A percentile compares a stretch with the other conserved stretches of the same genome.
These are phyloP conservation scores for Pocillopora verrucosa DNA, from an alignment of 64 coral and sea anemone species.

Conservation along the genomic window DNA sequence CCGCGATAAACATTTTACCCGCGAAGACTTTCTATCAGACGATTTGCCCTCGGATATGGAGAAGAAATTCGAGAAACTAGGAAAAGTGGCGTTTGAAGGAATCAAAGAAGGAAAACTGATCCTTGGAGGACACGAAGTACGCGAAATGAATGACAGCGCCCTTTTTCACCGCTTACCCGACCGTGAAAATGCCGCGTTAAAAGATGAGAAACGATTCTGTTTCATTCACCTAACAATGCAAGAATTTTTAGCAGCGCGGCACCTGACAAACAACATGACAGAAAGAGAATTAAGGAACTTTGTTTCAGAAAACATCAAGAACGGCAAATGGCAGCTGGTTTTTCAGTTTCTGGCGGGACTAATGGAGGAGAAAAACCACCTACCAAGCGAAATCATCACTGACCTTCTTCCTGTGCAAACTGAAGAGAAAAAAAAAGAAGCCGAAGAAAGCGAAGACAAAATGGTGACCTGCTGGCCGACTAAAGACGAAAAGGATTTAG, in stretches of 20 bases:
- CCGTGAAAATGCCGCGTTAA: too few species aligned
- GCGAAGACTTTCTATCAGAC: neutral
- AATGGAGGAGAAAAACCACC: neutral
- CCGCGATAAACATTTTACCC: neutral
- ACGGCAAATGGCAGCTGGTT: conserved; percentile 49
- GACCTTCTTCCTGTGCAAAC: neutral
- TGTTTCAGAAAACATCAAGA: neutral
- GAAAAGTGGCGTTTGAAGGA: conserved; percentile 47
- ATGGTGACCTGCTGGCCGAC: too few species aligned
- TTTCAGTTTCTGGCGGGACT: conserved; percentile 59
- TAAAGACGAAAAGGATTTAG: too few species aligned
- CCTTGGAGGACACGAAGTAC: conserved; percentile 24
- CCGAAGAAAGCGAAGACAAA: too few species aligned
- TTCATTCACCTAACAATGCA: too few species aligned
- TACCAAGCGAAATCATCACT: neutral
- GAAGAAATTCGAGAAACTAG: conserved; percentile 6
- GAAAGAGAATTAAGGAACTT: neutral
- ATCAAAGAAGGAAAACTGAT: conserved; percentile 26
- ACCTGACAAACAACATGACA: too few species aligned
- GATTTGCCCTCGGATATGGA: neutral
- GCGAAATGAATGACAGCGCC: conserved; percentile 16
- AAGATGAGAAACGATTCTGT: too few species aligned
- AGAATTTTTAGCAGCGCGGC: too few species aligned
- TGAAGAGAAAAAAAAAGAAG: neutral
- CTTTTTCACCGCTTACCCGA: conserved; percentile 53